These are phyloP conservation scores for Conchocele bisecta DNA, from an alignment of 2,888 invertebrate species.

Conservation along the genomic window DNA sequence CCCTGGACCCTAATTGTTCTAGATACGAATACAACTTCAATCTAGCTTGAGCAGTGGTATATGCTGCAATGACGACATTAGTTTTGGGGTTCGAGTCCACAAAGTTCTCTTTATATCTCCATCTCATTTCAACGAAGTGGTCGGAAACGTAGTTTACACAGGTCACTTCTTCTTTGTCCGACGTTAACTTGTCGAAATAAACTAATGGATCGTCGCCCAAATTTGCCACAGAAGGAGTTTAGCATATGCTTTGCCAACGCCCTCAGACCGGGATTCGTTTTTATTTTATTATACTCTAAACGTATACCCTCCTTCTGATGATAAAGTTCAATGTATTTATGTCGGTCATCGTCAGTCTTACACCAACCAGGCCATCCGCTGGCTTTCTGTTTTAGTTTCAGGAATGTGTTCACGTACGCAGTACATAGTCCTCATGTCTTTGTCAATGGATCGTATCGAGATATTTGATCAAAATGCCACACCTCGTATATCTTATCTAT, in stretches of 20 bases:
- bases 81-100: neutral
- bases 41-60: conserved; percentile 21
- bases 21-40: conserved; percentile 26
- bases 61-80: conserved; percentile 31
- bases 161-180: conserved; percentile 5
- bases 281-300: conserved; percentile 31
- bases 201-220: no score
- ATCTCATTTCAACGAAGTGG: conserved; percentile 16
- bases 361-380: conserved; percentile 64
- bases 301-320: conserved; percentile 27
- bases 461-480: conserved; percentile 40
- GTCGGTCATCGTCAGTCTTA: conserved; percentile 53
- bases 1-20: conserved; percentile 15
- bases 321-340: no score
- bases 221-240: no score
- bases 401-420: conserved; percentile 68
- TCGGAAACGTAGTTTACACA: conserved; percentile 4
- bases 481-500: conserved; percentile 31
- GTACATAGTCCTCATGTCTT: conserved; percentile 68
- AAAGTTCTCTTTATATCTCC: conserved; percentile 6
- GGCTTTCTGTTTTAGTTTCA: conserved; percentile 68
- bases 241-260: no score
- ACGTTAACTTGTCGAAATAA: conserved; percentile 2
- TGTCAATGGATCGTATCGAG: conserved; percentile 25
- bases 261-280: conserved; percentile 5